These are phyloP conservation scores for Rhinogobio ventralis DNA, from an alignment of 2,797 vertebrate species.

Conservation along the genomic window DNA sequence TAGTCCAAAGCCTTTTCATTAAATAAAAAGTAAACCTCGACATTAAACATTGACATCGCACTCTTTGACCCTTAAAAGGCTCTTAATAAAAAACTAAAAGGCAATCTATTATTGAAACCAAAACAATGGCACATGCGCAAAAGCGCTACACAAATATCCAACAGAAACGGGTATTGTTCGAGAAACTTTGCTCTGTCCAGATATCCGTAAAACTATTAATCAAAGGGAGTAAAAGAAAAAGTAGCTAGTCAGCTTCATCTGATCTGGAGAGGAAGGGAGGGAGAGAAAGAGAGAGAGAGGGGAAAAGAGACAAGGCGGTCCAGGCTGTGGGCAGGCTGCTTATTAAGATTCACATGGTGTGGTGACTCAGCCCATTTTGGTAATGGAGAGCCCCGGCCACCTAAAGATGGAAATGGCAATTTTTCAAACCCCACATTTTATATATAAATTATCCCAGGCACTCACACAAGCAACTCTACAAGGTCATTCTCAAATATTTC, in stretches of 20 bases:
- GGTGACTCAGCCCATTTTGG: slow-evolving; percentile 84
- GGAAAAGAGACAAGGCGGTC: slow-evolving; percentile 50
- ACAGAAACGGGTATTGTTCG: slow-evolving; percentile 38
- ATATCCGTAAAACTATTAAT: slow-evolving; percentile 60
- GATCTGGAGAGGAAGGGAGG: slow-evolving; percentile 46
- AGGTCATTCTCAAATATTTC: slow-evolving; percentile 78
- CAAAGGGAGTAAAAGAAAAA: slow-evolving; percentile 58
- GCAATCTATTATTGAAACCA: slow-evolving; percentile 24
- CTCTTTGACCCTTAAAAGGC: slow-evolving; percentile 39
- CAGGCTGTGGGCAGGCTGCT: slow-evolving; percentile 66
- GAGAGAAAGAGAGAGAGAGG: slow-evolving; percentile 26
- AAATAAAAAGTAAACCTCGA: slow-evolving; percentile 28
- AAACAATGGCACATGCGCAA: slow-evolving; percentile 36
- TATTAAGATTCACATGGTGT: slow-evolving; percentile 80
- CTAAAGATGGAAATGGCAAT: slow-evolving; percentile 83
- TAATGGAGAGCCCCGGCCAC: slow-evolving; percentile 83
- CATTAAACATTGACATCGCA: slow-evolving; percentile 39
- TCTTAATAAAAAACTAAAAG: slow-evolving; percentile 43
- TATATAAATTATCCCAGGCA: slow-evolving; percentile 81
- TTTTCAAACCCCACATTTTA: slow-evolving; percentile 79
- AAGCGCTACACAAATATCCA: slow-evolving; percentile 32
- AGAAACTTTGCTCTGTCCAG: slow-evolving; percentile 43
- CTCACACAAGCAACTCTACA: slow-evolving; percentile 75
- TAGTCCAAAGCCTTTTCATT: slow-evolving; percentile 44
- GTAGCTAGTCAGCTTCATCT: slow-evolving; percentile 63